These are phyloP conservation scores for Serranochromis macrocephalus DNA, from an alignment of 2,113 vertebrate genomes.

Conservation along the genomic window DNA sequence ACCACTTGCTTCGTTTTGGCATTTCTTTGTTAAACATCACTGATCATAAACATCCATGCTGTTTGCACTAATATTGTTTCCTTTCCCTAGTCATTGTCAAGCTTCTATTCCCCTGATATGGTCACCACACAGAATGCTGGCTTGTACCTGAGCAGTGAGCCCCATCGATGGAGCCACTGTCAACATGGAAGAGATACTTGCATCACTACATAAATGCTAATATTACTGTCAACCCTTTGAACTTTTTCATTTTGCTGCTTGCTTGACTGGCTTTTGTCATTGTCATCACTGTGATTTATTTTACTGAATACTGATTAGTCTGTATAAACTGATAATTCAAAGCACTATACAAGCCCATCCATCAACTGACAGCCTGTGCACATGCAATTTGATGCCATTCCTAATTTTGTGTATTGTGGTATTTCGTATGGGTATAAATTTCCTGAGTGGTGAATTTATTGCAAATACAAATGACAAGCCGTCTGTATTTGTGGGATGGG, in stretches of 20 bases:
- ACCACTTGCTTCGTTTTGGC: not conserved
- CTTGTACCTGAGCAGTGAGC: not conserved
- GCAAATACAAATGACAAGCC: not conserved
- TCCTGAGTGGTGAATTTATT: not conserved
- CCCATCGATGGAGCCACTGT: not conserved
- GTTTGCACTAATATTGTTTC: not conserved
- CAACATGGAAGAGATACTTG: not conserved
- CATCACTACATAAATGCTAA: not conserved
- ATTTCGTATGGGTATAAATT: not conserved
- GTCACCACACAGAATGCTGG: not conserved
- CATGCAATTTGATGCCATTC: not conserved
- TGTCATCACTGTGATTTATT: not conserved
- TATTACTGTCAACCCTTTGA: not conserved
- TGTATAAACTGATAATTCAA: not conserved
- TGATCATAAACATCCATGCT: not conserved
- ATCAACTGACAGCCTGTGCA: not conserved
- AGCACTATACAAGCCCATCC: not conserved
- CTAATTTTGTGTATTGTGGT: not conserved
- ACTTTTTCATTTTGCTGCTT: not conserved
- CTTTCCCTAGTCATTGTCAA: not conserved
- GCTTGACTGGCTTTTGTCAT: not conserved
- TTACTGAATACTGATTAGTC: not conserved
- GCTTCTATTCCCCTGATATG: not conserved
- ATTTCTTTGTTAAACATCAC: not conserved
- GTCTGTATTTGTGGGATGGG: not conserved